These are phyloP conservation scores for Oxygymnocypris stewartii DNA, from an alignment of 2,113 vertebrate genomes.

Conservation along the genomic window DNA sequence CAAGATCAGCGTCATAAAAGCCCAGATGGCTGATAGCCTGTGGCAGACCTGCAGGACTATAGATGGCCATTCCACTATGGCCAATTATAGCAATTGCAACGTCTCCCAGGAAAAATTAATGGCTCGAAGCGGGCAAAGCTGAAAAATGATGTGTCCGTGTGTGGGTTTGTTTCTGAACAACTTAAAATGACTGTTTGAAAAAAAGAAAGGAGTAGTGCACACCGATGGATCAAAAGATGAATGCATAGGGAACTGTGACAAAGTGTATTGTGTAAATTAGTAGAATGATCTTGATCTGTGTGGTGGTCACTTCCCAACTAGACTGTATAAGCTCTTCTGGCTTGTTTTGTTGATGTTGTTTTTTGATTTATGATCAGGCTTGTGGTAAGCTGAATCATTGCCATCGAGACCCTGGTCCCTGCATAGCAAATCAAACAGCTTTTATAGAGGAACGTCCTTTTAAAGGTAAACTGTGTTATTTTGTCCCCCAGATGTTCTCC, in stretches of 20 bases:
- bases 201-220: not conserved
- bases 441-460: not conserved
- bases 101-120: conserved; percentile 21
- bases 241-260: not conserved
- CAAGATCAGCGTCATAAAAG: conserved; percentile 41
- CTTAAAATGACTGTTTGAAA: not conserved
- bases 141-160: not conserved
- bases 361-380: conserved; percentile 17
- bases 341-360: not conserved
- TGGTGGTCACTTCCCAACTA: not conserved
- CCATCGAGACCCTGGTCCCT: not conserved
- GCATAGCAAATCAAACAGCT: not conserved
- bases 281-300: conserved; percentile 19
- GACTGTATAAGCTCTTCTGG: not conserved
- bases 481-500: not conserved
- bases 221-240: conserved; percentile 3
- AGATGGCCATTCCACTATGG: conserved; percentile 30
- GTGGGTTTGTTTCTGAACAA: conserved; percentile 31
- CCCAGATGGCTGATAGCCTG: conserved; percentile 37
- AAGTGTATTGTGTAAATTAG: not conserved
- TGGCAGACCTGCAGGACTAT: conserved; percentile 35
- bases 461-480: not conserved
- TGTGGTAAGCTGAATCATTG: not conserved
- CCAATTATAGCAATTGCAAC: conserved; percentile 32
- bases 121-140: not conserved